These are phyloP conservation scores for Bufotes viridis DNA, from an alignment of 2,797 vertebrate genomes.

Conservation along the genomic window DNA sequence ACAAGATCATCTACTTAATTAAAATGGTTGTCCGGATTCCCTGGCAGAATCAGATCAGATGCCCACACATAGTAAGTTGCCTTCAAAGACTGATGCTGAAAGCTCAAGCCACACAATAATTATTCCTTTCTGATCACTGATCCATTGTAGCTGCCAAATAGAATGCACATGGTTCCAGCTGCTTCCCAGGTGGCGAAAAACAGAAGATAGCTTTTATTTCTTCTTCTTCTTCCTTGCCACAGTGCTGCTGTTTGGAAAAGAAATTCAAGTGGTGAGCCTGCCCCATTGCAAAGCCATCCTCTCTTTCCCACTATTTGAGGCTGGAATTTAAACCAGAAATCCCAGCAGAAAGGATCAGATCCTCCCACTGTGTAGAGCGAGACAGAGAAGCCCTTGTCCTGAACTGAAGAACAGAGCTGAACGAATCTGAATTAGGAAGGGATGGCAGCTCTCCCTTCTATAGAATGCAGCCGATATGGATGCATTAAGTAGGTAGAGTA, in stretches of 20 bases:
- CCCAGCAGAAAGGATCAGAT: constrained; percentile 53
- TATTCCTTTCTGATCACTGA: constrained; percentile 27
- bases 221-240: constrained; percentile 42
- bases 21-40: constrained; percentile 54
- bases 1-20: constrained; percentile 61
- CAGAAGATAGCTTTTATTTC: constrained; percentile 17
- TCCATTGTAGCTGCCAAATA: constrained; percentile 50
- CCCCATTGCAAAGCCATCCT: constrained; percentile 54
- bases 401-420: constrained; percentile 8
- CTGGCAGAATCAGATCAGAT: constrained; percentile 51
- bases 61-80: constrained; percentile 59
- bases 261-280: constrained; percentile 46
- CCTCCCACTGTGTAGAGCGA: constrained; percentile 54
- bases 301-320: constrained; percentile 53
- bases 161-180: constrained; percentile 57
- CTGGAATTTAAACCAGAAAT: constrained; percentile 52
- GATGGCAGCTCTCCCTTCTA: not conserved
- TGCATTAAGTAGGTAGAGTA: not conserved
- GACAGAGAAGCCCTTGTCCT: constrained; percentile 43
- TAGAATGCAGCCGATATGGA: not conserved
- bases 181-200: constrained; percentile 52
- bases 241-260: constrained; percentile 34
- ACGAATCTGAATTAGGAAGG: constrained; percentile 19
- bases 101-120: constrained; percentile 40
- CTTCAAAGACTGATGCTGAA: constrained; percentile 41